Evolutionary conservation across 2,888 invertebrate genomes (phyloP), one percentile per base, ranked within the genome.

Genomic region (Cartodere bifasciata): DNA sequence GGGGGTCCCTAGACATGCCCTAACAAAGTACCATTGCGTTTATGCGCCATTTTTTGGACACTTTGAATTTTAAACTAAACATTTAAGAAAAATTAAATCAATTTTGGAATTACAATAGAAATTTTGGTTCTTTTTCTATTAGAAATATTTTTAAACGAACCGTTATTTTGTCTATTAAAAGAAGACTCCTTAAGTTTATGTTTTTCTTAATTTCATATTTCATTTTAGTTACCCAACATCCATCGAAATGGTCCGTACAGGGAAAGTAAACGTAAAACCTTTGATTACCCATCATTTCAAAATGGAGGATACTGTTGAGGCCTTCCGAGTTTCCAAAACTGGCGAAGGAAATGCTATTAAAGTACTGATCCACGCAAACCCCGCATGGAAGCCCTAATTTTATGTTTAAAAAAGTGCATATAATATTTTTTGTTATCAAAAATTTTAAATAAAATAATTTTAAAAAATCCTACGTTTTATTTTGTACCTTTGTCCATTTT

Each of bases 211-310:
- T 9, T 13, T 26, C 27, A 23, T 30, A 32, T 37, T 31, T 31
- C 29, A 31, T 52, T 55, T 21, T 54, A 87, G 87, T 50, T 90
- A 88, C 60, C 68, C 76, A 0, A 73, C 75, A 32, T 85, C 90
- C 0, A 60, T 90, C 40, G 70, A 78, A 1, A 64, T 90, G 62
- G 75, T 90, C 1, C 71, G 82, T 2, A 72, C 74, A 38, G 83
- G 85, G 1, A 74, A 71, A 55, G 67, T 86, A 22, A 68, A 88
- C 56, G 76, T 86, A 12, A 85, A 84, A 52, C 76, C 79, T 4
- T 63, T 91, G 37, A 76, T 90, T 10, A 86, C 88, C 0, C 88
- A 90, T 58, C 78, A 83, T 55, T 90, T 72, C 59, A 64, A 63
- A 38, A 59, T 90, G 9, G 81, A 81, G 45, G 76, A 90, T 31